These are phyloP conservation scores for Balaenoptera acutorostrata DNA, from an alignment of 2,113 vertebrate species.

Conservation along the genomic window DNA sequence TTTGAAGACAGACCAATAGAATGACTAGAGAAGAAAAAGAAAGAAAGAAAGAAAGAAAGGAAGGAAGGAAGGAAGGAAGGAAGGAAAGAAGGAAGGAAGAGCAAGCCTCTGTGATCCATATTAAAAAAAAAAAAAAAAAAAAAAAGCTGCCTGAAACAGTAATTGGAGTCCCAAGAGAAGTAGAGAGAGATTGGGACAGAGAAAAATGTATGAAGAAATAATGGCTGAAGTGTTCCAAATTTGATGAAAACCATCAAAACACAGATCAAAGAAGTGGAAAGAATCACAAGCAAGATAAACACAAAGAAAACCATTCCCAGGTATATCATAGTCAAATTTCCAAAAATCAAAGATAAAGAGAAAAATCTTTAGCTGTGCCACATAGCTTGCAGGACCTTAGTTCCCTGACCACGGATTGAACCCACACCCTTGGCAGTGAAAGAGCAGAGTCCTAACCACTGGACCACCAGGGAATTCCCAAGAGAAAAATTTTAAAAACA, in stretches of 20 bases:
- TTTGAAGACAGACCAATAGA: not conserved
- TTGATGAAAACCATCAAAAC: not conserved
- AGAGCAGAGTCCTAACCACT: not conserved
- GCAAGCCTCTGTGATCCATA: not conserved
- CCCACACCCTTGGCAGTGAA: not conserved
- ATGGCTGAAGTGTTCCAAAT: not conserved
- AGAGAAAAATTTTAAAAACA: not conserved
- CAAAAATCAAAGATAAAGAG: not conserved
- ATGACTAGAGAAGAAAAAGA: not conserved
- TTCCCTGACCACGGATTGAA: not conserved
- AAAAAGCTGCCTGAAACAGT: not conserved
- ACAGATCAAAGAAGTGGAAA: not conserved
- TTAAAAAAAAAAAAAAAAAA: not conserved
- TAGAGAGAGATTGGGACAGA: not conserved
- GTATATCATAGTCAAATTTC: not conserved
- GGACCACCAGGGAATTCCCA: not conserved
- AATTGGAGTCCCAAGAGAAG: not conserved
- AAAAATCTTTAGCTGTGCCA: not conserved
- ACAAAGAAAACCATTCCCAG: not conserved
- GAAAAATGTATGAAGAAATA: not conserved
- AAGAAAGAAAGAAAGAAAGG: not conserved
- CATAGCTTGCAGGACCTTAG: not conserved
- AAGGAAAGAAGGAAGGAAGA: not conserved
- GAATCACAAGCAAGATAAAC: not conserved
- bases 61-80: accelerated